phyloP scores from a whole-genome alignment of 2,797 vertebrate genomes.

The Sparus aurata region DNA sequence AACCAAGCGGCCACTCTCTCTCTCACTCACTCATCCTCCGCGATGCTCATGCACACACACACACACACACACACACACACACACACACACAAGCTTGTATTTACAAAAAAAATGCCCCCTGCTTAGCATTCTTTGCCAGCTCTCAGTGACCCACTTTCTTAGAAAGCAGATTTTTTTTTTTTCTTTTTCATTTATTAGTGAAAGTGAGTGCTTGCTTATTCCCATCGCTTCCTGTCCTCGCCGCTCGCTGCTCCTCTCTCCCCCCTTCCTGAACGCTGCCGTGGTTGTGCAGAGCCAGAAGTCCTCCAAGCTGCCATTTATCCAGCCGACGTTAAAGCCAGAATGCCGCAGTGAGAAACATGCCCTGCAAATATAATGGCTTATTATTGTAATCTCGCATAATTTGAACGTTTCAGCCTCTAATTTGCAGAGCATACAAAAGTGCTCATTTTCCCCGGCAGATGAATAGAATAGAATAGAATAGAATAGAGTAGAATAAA shows the following conservation, averaged over 20 bases:
- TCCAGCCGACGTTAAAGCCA: constrained; percentile 8
- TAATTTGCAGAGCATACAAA: background rate
- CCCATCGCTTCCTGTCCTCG: constrained; percentile 27
- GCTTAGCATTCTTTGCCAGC: constrained; percentile 57
- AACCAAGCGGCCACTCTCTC: background rate
- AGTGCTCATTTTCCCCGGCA: background rate
- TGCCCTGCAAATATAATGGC: constrained; percentile 11
- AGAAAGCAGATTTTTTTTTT: constrained; percentile 60
- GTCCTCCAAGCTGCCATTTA: constrained; percentile 36
- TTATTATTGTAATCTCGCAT: constrained; percentile 33
- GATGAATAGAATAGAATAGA: background rate
- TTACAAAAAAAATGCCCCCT: constrained; percentile 37
- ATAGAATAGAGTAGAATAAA: background rate
- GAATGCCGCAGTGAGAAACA: constrained; percentile 23
- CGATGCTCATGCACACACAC: constrained; percentile 11
- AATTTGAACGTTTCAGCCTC: background rate
- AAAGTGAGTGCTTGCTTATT: constrained; percentile 57
- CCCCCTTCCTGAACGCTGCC: background rate
- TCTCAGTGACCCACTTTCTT: constrained; percentile 76
- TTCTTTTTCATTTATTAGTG: constrained; percentile 56
- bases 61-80: constrained; percentile 20
- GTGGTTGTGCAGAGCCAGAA: constrained; percentile 29
- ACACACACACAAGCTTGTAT: constrained; percentile 26
- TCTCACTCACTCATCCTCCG: constrained; percentile 5
- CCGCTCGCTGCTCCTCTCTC: constrained; percentile 12